These are phyloP conservation scores for Lysandra coridon DNA, from an alignment of 2,888 invertebrate genomes.

Conservation along the genomic window DNA sequence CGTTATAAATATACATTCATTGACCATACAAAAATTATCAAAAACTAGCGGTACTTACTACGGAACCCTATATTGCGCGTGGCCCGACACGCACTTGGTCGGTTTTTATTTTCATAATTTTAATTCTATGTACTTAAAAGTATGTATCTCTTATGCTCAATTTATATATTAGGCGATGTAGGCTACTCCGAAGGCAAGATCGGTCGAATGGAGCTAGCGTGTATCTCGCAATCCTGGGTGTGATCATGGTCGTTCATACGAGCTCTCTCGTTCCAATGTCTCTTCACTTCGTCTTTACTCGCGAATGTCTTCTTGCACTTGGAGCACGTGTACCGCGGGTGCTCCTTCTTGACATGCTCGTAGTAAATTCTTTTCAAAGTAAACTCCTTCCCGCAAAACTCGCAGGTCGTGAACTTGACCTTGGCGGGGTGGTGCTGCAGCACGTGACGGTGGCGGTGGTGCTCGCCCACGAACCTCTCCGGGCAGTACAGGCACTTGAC, in stretches of 20 bases:
- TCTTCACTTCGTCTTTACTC: conserved; percentile 44
- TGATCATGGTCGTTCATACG: not conserved
- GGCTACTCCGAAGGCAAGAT: not conserved
- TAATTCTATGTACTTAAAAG: too few species aligned
- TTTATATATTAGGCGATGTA: too few species aligned
- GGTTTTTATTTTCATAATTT: too few species aligned
- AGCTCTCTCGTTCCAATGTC: conserved; percentile 41
- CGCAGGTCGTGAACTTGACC: conserved; percentile 50
- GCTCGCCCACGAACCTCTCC: conserved; percentile 48
- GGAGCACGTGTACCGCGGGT: conserved; percentile 51
- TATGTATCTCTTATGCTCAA: too few species aligned
- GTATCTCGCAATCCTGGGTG: not conserved
- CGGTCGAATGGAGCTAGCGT: not conserved
- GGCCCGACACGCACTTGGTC: too few species aligned
- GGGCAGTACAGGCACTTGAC: conserved; percentile 56
- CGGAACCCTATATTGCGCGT: too few species aligned
- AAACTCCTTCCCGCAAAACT: conserved; percentile 60
- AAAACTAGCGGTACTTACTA: too few species aligned
- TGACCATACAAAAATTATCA: too few species aligned
- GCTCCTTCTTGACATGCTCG: conserved; percentile 60
- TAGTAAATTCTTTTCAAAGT: conserved; percentile 65
- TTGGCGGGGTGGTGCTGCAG: conserved; percentile 51
- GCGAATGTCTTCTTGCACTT: conserved; percentile 47
- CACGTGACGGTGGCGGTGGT: conserved; percentile 51
- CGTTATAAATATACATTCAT: too few species aligned